Base-by-base conservation (phyloP, 2,113 vertebrate species). In the Perca fluviatilis region DNA sequence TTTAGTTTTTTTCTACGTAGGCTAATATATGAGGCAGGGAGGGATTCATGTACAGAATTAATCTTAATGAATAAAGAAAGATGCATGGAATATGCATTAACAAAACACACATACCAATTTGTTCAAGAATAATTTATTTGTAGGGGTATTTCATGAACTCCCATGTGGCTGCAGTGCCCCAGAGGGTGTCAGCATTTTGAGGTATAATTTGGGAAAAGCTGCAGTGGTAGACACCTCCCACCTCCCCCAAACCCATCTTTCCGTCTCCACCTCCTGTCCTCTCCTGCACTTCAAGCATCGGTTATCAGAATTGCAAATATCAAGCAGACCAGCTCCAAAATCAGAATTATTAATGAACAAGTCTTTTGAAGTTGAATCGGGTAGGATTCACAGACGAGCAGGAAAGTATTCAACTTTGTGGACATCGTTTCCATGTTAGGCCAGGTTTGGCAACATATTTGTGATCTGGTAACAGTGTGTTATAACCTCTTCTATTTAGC, bases 301-400 rank as follows among this genome's bases (percentile, higher is more conserved):
- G 58, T 43, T 64, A 92, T 93, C 86, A 89, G 89, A 91, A 85
- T 93, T 93, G 90, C 83, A 94, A 89, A 94, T 92, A 82, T 30
- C 13, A 18, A 62, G 50, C 70, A 1, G 65, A 63, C 67, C 74
- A 43, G 53, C 78, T 85, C 85, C 50, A 83, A 74, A 89, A 89
- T 89, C 74, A 51, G 86, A 93, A 93, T 90, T 88, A 82, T 93
- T 92, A 92, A 93, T 91, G 90, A 67, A 16, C 2, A 18, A 75
- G 43, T 49, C 65, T 72, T 90, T 87, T 89, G 84, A 92, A 89
- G 79, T 86, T 89, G 51, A 62, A 69, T 72, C 40, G 0, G 47
- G 40, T n/a, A 80, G 78, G 47, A 46, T 79, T 74, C 74, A 72
- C 40, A 87, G 63, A 69, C 23, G 9, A 77, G 62, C 72, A 49